Conservation (phyloP, 2,113 vertebrate genomes). For the Leucosticte australis region DNA sequence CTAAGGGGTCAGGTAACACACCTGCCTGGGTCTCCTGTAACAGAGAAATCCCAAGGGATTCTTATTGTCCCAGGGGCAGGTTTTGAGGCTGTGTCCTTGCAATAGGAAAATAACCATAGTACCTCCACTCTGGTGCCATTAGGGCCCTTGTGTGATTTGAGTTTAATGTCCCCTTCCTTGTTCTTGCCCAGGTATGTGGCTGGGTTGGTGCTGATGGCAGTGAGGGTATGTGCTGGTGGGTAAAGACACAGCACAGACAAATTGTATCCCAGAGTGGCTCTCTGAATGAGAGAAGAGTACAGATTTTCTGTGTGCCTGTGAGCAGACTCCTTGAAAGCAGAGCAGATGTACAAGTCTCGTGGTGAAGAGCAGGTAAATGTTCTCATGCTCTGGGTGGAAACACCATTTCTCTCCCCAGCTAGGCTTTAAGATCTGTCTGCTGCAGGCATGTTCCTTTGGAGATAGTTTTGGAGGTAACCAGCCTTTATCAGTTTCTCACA, state of each 20-base stretch:
- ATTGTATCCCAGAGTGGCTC: neutral
- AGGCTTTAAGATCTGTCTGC: neutral
- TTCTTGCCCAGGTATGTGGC: neutral
- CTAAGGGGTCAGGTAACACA: neutral
- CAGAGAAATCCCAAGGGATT: neutral
- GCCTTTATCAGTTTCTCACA: neutral
- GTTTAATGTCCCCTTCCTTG: neutral
- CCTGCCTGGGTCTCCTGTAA: neutral
- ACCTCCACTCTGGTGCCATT: neutral
- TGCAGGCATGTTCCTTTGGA: neutral
- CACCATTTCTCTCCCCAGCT: neutral
- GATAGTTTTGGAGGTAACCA: neutral
- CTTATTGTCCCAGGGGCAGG: rapidly evolving
- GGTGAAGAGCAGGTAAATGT: neutral
- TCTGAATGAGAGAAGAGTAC: neutral
- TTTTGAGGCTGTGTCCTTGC: neutral
- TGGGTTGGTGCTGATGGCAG: neutral
- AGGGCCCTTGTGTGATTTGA: neutral
- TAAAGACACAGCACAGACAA: neutral
- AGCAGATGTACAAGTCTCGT: neutral
- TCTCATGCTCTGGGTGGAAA: neutral
- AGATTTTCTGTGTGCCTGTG: neutral
- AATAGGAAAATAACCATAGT: neutral
- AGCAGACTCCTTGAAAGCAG: neutral
- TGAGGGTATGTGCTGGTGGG: rapidly evolving